A percentile compares a stretch with the other conserved stretches of the same genome.
These are phyloP conservation scores for Smittia sp. DNA, from an alignment of 2,888 invertebrate genomes.

Conservation along the genomic window DNA sequence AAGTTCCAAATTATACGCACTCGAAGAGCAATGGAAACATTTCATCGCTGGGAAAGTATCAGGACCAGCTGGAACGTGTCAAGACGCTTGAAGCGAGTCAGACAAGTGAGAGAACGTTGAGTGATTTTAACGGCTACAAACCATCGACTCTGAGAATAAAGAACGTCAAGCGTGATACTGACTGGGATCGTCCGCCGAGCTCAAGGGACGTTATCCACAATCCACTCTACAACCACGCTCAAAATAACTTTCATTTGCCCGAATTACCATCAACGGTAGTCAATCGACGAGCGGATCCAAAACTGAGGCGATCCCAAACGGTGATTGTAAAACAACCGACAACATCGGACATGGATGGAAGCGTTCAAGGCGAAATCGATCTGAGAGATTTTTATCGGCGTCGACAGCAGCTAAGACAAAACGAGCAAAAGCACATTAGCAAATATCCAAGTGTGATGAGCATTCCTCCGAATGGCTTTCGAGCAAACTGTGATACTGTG, in stretches of 20 bases:
- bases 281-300: neutral
- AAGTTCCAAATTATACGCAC: neutral
- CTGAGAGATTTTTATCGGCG: slow-evolving; percentile 8
- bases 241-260: slow-evolving; percentile 31
- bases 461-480: neutral
- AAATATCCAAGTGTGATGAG: neutral
- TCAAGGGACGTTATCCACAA: slow-evolving; percentile 43
- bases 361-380: neutral
- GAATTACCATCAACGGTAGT: too few species aligned
- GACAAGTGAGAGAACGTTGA: slow-evolving; percentile 56
- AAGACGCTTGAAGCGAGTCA: slow-evolving; percentile 56
- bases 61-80: slow-evolving; percentile 57
- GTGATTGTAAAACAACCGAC: slow-evolving; percentile 47
- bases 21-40: slow-evolving; percentile 46
- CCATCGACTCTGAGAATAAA: slow-evolving; percentile 59
- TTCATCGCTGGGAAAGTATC: slow-evolving; percentile 62
- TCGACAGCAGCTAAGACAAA: neutral
- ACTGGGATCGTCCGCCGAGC: slow-evolving; percentile 57
- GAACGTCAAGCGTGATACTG: slow-evolving; percentile 58
- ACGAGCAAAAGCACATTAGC: neutral
- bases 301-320: slow-evolving; percentile 51
- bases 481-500: neutral
- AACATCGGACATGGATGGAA: slow-evolving; percentile 26
- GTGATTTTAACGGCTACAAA: slow-evolving; percentile 62
- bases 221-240: slow-evolving; percentile 24